Conservation (phyloP, 2,888 invertebrate species). For the Meta bourneti region DNA sequence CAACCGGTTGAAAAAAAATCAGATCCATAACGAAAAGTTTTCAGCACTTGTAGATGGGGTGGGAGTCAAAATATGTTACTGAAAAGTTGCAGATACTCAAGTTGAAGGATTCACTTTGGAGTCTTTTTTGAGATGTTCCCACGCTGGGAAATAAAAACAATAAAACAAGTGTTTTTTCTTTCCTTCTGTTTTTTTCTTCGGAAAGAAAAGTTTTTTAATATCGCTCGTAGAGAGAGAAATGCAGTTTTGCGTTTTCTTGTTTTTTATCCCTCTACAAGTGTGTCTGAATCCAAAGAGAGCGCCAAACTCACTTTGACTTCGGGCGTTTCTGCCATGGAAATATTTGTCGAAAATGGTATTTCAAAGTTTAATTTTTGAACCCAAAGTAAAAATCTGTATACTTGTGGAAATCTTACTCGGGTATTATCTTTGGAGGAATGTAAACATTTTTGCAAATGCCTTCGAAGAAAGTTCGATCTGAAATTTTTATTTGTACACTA, state of each 20-base stretch:
- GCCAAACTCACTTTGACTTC: neutral
- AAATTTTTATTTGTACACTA: no score
- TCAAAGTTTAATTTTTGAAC: neutral
- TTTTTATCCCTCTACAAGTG: neutral
- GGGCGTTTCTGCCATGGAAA: neutral
- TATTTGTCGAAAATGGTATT: neutral
- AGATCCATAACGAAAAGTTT: neutral
- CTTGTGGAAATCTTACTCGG: neutral
- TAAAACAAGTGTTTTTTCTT: neutral
- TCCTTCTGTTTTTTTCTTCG: neutral
- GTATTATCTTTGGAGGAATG: neutral
- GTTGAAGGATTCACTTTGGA: neutral
- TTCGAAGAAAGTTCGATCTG: no score
- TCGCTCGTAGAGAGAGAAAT: neutral
- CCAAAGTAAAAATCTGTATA: neutral
- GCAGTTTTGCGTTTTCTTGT: neutral
- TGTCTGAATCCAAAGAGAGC: neutral
- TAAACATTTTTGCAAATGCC: no score
- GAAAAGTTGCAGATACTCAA: neutral
- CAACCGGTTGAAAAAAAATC: neutral
- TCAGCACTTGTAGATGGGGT: neutral
- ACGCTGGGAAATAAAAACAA: neutral
- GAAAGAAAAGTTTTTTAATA: neutral
- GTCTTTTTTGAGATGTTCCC: neutral
- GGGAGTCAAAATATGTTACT: neutral